A percentile compares a stretch with the other conserved stretches of the same genome.
Evolutionary conservation across 2,888 invertebrate species (phyloP).

Genomic region (Aphodius granarius): DNA sequence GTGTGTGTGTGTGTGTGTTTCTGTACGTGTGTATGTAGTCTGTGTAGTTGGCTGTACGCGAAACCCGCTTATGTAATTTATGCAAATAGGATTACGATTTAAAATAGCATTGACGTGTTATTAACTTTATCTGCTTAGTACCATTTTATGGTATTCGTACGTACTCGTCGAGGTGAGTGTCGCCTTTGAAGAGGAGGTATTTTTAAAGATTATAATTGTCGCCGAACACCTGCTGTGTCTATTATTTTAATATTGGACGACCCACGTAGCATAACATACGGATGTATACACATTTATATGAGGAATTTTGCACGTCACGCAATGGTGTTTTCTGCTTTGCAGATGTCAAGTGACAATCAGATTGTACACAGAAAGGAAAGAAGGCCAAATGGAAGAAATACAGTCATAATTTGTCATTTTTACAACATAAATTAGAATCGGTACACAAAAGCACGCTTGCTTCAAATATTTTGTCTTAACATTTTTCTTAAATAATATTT

Average conservation of each 20-base stretch:
- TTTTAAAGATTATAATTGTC: not conserved
- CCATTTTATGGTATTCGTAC: slow-evolving; percentile 8
- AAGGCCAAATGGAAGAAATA: no score
- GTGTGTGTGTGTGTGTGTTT: no score
- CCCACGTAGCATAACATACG: not conserved
- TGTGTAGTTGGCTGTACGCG: not conserved
- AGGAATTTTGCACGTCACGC: not conserved
- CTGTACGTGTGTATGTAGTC: not conserved
- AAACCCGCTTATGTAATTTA: slow-evolving; percentile 16
- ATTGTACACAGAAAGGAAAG: no score
- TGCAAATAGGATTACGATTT: slow-evolving; percentile 21
- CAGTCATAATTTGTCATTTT: no score
- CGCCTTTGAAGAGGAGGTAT: not conserved
- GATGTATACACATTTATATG: not conserved
- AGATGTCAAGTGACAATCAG: no score
- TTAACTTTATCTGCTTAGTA: slow-evolving; percentile 20
- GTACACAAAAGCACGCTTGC: no score
- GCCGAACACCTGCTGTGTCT: not conserved
- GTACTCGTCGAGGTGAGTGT: not conserved
- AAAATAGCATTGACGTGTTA: slow-evolving; percentile 20
- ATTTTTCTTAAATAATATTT: no score
- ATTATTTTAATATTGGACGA: not conserved
- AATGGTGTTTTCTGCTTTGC: no score
- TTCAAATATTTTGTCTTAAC: no score
- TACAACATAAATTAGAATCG: no score